A percentile compares a stretch with the other conserved stretches of the same genome.
These are phyloP conservation scores for Orchestia grillus DNA, from an alignment of 1,140 invertebrate species.

Conservation along the genomic window DNA sequence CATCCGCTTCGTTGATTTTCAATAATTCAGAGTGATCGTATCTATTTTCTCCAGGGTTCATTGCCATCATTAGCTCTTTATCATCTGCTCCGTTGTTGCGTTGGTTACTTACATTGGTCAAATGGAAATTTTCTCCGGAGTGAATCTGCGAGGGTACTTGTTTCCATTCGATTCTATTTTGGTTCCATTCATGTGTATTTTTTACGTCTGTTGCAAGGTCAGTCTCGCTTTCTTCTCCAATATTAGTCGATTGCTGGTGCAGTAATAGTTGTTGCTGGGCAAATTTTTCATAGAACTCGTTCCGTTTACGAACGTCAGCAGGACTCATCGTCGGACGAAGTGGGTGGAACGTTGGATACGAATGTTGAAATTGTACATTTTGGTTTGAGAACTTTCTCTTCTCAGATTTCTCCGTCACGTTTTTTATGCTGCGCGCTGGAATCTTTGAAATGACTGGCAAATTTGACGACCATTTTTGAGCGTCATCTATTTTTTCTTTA, in stretches of 20 bases:
- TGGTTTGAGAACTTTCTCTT: not conserved
- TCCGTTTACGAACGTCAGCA: constrained; percentile 2
- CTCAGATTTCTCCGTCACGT: not conserved
- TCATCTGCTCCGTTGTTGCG: not conserved
- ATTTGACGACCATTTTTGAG: not conserved
- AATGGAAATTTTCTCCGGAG: not conserved
- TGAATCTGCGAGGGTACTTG: not conserved
- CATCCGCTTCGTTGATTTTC: not conserved
- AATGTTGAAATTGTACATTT: not conserved
- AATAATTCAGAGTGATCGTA: not conserved
- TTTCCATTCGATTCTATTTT: not conserved
- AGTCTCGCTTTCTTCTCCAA: not conserved
- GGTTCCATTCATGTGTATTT: not conserved
- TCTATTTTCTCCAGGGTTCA: not conserved
- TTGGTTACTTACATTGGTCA: not conserved
- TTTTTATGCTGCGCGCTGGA: not conserved
- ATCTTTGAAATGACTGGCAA: not conserved
- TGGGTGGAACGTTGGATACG: not conserved
- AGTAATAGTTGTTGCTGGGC: not conserved
- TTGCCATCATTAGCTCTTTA: not conserved
- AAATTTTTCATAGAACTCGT: constrained; percentile 39
- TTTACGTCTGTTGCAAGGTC: not conserved
- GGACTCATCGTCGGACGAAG: not conserved
- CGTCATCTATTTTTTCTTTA: not conserved
- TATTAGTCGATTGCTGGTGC: not conserved